Evolutionary conservation across 64 coral and sea anemone species (phyloP).

Genomic region (Orbicella faveolata): DNA sequence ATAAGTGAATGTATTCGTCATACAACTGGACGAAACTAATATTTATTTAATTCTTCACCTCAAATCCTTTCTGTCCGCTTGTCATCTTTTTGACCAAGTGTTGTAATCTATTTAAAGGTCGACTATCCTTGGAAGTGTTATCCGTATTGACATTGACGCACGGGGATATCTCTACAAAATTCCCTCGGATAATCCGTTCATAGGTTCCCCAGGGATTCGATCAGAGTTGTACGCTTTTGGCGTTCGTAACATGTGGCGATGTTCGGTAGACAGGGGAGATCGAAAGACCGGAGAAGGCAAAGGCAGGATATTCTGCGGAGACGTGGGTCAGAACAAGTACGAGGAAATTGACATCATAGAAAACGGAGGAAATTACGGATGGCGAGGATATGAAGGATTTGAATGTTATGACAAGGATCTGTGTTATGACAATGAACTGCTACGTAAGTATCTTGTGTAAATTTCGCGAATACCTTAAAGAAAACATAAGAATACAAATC

Average conservation of each 20-base stretch:
- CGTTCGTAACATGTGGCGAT: conserved; percentile 91
- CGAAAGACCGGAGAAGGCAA: conserved; percentile 60
- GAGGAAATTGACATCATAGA: conserved; percentile 90
- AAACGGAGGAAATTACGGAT: conserved; percentile 91
- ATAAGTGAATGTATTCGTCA: too few relatives aligned
- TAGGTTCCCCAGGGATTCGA: conserved; percentile 42
- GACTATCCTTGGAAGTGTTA: conserved; percentile 71
- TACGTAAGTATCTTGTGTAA: conserved; percentile 40
- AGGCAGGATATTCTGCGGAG: conserved; percentile 86
- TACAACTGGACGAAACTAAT: too few relatives aligned
- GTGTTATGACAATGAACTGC: conserved; percentile 37
- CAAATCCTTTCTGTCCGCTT: background rate
- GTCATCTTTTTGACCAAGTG: background rate
- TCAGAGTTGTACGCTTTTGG: conserved; percentile 89
- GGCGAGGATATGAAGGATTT: conserved; percentile 79
- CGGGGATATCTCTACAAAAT: conserved; percentile 59
- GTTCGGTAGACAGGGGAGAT: conserved; percentile 83
- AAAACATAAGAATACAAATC: too few relatives aligned
- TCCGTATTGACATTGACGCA: conserved; percentile 79
- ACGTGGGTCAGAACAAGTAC: conserved; percentile 77
- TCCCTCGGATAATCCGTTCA: conserved; percentile 82
- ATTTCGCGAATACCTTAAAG: too few relatives aligned
- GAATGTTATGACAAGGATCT: conserved; percentile 68
- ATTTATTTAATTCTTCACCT: too few relatives aligned
- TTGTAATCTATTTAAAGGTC: conserved; percentile 34